Percentiles rank a stretch among this genome's conserved stretches.
These are phyloP conservation scores for Strix uralensis DNA, from an alignment of 2,113 vertebrate species.

Conservation along the genomic window DNA sequence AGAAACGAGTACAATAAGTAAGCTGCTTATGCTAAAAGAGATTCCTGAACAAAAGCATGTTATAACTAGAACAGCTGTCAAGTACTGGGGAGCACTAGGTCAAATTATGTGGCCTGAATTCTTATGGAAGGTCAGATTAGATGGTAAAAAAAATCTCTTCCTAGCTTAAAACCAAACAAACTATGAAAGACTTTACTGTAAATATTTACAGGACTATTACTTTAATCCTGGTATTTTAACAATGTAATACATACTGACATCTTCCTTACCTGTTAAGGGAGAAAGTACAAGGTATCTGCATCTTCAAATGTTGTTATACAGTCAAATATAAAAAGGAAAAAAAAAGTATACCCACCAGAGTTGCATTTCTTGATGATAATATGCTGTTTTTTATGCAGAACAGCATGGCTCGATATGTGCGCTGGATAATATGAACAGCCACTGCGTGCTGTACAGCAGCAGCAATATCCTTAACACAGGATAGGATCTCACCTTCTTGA, in stretches of 20 bases:
- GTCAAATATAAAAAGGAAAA: background rate
- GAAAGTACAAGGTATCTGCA: background rate
- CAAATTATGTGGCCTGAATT: background rate
- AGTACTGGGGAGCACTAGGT: background rate
- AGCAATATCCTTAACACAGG: constrained; percentile 86
- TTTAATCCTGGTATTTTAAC: background rate
- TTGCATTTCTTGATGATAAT: constrained; percentile 70
- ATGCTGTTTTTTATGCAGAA: constrained; percentile 84
- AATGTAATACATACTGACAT: background rate
- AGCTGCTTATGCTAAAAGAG: background rate
- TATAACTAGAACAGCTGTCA: background rate
- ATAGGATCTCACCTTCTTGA: constrained; percentile 79
- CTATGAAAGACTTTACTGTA: background rate
- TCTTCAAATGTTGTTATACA: background rate
- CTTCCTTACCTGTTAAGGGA: background rate
- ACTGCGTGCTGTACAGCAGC: constrained; percentile 83
- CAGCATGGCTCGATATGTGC: constrained; percentile 87
- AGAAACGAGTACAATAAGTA: background rate
- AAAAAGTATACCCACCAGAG: constrained; percentile 77
- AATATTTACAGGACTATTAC: background rate
- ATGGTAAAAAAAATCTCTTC: background rate
- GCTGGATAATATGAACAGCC: constrained; percentile 81
- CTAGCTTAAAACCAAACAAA: background rate
- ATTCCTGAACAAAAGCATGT: background rate
- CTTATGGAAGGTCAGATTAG: background rate